These are phyloP conservation scores for Phallusia fumigata DNA, from an alignment of 23 tunicate genomes.

Conservation along the genomic window DNA sequence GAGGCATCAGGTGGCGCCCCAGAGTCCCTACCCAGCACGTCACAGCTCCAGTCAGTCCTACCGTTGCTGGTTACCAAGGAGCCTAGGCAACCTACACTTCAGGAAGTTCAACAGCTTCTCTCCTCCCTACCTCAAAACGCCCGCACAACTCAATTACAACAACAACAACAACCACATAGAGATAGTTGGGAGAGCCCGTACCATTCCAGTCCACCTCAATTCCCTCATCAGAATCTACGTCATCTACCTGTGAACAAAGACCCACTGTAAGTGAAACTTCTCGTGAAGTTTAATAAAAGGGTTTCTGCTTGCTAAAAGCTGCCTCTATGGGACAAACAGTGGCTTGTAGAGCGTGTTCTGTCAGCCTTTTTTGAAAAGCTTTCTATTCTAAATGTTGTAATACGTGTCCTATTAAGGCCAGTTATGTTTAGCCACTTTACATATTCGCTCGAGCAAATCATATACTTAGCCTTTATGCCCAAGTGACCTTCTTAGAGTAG, in stretches of 20 bases:
- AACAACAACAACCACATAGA: neutral
- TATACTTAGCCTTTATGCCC: no score
- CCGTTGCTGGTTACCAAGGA: conserved; percentile 57
- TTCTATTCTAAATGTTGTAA: no score
- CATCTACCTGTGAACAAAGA: neutral
- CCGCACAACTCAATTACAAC: no score
- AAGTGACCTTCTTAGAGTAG: no score
- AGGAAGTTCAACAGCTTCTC: conserved; percentile 57
- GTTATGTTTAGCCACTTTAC: no score
- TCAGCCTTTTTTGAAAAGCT: no score
- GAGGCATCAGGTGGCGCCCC: neutral
- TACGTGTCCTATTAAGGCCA: no score
- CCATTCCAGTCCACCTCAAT: neutral
- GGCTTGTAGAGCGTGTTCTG: no score
- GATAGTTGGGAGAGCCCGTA: neutral
- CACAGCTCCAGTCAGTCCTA: conserved; percentile 47
- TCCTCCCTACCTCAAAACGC: conserved; percentile 5
- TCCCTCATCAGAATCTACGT: neutral
- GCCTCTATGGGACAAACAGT: no score
- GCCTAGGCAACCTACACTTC: conserved; percentile 58
- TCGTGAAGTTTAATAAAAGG: no score
- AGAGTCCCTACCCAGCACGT: conserved; percentile 29
- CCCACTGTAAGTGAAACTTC: neutral
- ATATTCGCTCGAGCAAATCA: no score
- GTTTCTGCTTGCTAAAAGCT: no score